phyloP scores from a whole-genome alignment of 2,113 vertebrate genomes.

The Tricholaema leucomelas region DNA sequence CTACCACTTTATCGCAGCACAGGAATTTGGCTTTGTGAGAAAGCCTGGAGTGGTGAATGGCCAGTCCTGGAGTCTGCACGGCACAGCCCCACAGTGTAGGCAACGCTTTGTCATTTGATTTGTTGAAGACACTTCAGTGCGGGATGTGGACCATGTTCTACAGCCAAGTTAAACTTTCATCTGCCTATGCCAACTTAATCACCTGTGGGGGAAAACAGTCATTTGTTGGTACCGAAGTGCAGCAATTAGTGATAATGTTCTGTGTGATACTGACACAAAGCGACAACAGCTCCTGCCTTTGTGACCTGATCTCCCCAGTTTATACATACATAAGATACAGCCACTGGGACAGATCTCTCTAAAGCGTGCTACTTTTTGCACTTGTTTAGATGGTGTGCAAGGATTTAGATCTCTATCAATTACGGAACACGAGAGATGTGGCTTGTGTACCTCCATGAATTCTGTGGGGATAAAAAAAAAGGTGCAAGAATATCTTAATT shows the following conservation, averaged over 20 bases:
- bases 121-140: rapidly evolving
- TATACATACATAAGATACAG: rapidly evolving
- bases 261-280: not conserved
- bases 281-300: not conserved
- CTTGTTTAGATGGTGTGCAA: not conserved
- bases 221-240: not conserved
- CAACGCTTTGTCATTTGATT: not conserved
- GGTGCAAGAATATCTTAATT: not conserved
- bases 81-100: not conserved
- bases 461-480: not conserved
- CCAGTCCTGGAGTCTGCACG: not conserved
- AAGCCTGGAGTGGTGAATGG: not conserved
- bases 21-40: not conserved
- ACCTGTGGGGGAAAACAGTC: not conserved
- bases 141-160: rapidly evolving
- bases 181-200: not conserved
- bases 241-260: not conserved
- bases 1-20: not conserved
- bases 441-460: not conserved
- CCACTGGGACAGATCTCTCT: not conserved
- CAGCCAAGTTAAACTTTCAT: constrained; percentile 12
- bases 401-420: not conserved
- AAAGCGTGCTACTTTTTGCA: not conserved
- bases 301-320: not conserved
- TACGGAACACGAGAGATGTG: not conserved